phyloP scores from a whole-genome alignment of 2,888 invertebrate genomes.

The Hydropsyche betteni region DNA sequence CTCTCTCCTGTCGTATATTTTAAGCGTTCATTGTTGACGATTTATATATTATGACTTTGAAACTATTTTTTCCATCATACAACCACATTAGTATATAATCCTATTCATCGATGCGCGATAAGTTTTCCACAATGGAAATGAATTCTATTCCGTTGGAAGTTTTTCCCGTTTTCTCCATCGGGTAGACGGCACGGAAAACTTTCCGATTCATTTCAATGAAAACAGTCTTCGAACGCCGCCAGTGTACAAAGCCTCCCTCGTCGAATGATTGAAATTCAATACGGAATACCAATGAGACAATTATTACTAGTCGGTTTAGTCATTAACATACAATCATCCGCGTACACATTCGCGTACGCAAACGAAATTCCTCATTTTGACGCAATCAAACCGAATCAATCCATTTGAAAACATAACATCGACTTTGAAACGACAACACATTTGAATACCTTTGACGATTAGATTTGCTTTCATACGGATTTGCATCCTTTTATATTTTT shows the following conservation, averaged over 20 bases:
- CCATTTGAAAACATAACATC: no score
- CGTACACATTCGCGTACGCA: background rate
- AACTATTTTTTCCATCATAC: no score
- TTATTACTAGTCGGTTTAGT: slow-evolving; percentile 47
- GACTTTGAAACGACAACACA: no score
- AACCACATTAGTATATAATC: background rate
- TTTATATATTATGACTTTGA: no score
- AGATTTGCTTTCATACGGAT: no score
- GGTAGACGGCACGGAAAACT: slow-evolving; percentile 15
- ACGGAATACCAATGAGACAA: slow-evolving; percentile 51
- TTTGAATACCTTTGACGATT: no score
- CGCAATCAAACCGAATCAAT: no score
- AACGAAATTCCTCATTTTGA: no score
- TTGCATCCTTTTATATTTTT: no score
- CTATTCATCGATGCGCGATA: slow-evolving; percentile 10
- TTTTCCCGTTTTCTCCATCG: slow-evolving; percentile 7
- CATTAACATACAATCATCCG: slow-evolving; percentile 36
- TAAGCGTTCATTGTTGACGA: no score
- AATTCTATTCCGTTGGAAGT: slow-evolving; percentile 12
- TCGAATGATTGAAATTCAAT: slow-evolving; percentile 50
- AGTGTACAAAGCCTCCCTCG: slow-evolving; percentile 18
- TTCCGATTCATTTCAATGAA: slow-evolving; percentile 28
- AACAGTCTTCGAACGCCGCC: slow-evolving; percentile 17
- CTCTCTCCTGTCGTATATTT: no score
- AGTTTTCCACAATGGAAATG: slow-evolving; percentile 28